Conservation (phyloP, 2,888 invertebrate genomes). For the Aphidius colemani region DNA sequence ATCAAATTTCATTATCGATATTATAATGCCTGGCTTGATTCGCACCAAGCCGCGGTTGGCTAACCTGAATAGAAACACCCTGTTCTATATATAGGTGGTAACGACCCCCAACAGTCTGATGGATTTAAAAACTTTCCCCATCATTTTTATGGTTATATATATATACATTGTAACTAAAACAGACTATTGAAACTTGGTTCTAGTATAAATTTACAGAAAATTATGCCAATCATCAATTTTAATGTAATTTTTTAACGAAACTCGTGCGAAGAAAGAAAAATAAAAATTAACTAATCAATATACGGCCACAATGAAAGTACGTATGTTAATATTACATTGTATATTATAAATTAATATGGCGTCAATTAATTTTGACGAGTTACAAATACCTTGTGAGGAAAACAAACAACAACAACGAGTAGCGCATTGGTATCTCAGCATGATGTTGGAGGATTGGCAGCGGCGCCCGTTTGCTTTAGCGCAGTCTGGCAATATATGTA, state of each 20-base stretch:
- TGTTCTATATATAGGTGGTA: no score
- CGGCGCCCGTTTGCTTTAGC: conserved; percentile 31
- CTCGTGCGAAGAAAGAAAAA: no score
- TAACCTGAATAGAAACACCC: neutral
- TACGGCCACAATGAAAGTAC: no score
- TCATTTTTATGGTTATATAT: neutral
- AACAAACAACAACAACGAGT: conserved; percentile 7
- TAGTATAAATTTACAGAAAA: neutral
- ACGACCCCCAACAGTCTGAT: no score
- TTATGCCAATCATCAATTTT: conserved; percentile 14
- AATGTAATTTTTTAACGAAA: neutral
- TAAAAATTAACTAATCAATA: no score
- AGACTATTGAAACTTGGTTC: neutral
- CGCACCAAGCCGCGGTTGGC: conserved; percentile 35
- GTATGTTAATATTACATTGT: no score
- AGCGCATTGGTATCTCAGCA: conserved; percentile 26
- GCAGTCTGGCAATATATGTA: conserved; percentile 31
- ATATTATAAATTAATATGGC: neutral
- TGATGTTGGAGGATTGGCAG: conserved; percentile 27
- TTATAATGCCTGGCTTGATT: conserved; percentile 57
- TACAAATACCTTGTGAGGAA: conserved; percentile 14
- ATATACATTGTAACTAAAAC: neutral
- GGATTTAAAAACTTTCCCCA: no score
- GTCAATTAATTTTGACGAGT: conserved; percentile 4
- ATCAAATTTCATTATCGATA: conserved; percentile 60